Evolutionary conservation across 2,113 vertebrate genomes (phyloP).

Genomic region (Sylvicapra grimmia): DNA sequence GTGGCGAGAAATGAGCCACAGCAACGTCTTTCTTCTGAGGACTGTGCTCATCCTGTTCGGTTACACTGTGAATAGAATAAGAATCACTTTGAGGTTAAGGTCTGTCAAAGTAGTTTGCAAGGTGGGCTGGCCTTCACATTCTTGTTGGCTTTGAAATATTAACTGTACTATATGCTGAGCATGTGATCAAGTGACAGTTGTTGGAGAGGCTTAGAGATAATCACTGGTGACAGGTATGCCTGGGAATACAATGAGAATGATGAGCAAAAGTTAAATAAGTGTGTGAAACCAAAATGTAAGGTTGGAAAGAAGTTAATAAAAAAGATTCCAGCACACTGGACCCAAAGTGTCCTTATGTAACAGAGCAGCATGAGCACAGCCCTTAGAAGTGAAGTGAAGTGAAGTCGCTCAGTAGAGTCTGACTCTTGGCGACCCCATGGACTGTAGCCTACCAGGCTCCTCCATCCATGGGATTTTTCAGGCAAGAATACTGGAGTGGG

Average conservation of each 20-base stretch:
- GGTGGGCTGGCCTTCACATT: neutral
- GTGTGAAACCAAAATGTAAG: neutral
- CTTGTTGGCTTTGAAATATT: neutral
- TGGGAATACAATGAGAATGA: neutral
- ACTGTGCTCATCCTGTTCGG: too few species aligned
- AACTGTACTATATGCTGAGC: neutral
- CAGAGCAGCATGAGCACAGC: too few species aligned
- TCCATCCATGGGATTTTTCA: too few species aligned
- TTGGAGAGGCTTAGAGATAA: neutral
- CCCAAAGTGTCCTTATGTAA: neutral
- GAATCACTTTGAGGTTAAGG: neutral
- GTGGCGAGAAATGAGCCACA: too few species aligned
- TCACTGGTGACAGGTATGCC: neutral
- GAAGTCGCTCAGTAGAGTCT: too few species aligned
- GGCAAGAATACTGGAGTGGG: too few species aligned
- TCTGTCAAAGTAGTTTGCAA: neutral
- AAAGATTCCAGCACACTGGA: neutral
- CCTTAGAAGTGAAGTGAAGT: too few species aligned
- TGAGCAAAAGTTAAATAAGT: neutral
- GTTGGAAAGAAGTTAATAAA: neutral
- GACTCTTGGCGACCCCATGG: too few species aligned
- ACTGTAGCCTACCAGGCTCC: too few species aligned
- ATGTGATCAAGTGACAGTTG: neutral
- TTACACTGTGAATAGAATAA: neutral
- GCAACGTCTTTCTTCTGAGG: too few species aligned